Percentiles rank a stretch among this genome's conserved stretches.
phyloP scores from a whole-genome alignment of 2,797 vertebrate species.

The Acanthis flammea region DNA sequence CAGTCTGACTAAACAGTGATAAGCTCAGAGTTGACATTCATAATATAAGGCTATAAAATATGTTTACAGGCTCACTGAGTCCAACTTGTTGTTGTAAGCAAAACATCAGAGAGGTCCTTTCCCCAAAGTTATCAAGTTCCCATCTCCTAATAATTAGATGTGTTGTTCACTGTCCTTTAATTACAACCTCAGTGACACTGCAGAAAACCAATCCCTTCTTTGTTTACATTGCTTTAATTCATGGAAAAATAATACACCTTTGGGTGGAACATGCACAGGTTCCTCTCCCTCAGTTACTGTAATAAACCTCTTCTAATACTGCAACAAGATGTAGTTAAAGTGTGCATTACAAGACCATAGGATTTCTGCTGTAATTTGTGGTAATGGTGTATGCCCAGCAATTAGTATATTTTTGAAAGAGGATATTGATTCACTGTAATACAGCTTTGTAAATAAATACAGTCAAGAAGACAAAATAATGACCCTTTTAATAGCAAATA shows the following conservation, averaged over 20 bases:
- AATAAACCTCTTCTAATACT: not conserved
- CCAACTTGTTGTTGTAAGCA: conserved; percentile 20
- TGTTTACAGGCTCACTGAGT: conserved; percentile 11
- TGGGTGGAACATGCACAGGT: not conserved
- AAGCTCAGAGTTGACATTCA: not conserved
- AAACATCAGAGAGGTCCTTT: conserved; percentile 32
- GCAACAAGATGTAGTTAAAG: not conserved
- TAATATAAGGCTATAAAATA: not conserved
- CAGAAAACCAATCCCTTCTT: conserved; percentile 1
- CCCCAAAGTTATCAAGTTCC: conserved; percentile 46
- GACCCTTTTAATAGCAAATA: not conserved
- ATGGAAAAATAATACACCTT: not conserved
- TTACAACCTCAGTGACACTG: conserved; percentile 1
- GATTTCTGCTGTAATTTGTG: conserved; percentile 9
- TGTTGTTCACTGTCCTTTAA: conserved; percentile 8
- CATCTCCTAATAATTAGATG: conserved; percentile 52
- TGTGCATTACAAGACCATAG: not conserved
- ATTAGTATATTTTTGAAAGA: not conserved
- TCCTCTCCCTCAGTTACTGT: not conserved
- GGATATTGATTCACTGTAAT: not conserved
- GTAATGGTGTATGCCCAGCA: not conserved
- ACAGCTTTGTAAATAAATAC: not conserved
- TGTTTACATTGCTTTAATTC: conserved; percentile 13
- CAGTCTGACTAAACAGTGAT: not conserved
- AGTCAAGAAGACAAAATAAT: not conserved